Conservation (phyloP, 2,113 vertebrate species). For the Coregonus clupeaformis region DNA sequence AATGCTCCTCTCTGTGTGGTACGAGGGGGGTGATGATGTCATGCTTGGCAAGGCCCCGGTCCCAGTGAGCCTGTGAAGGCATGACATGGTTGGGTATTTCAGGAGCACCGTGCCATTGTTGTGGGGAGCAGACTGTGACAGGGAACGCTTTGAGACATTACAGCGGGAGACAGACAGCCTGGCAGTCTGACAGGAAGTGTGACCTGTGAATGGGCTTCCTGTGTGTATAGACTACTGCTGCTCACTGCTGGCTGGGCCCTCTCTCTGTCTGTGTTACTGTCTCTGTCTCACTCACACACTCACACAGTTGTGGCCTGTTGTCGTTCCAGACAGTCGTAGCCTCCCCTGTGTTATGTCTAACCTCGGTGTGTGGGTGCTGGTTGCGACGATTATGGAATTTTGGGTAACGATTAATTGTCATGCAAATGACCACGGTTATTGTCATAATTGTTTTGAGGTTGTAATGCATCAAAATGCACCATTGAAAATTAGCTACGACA, state of each 20-base stretch:
- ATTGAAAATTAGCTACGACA: too few species aligned
- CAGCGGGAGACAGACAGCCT: not conserved
- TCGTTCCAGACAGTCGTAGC: too few species aligned
- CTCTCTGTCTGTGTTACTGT: constrained; percentile 36
- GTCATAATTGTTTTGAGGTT: too few species aligned
- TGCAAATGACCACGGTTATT: too few species aligned
- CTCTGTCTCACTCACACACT: too few species aligned
- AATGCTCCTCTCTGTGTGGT: constrained; percentile 45
- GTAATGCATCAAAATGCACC: too few species aligned
- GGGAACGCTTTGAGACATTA: constrained; percentile 3
- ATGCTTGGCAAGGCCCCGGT: constrained; percentile 19
- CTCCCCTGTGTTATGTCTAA: too few species aligned
- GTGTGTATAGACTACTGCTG: constrained; percentile 42
- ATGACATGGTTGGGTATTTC: constrained; percentile 46
- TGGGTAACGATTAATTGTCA: too few species aligned
- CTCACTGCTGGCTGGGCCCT: constrained; percentile 42
- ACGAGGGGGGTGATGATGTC: constrained; percentile 12
- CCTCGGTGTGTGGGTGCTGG: too few species aligned
- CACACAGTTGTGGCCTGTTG: too few species aligned
- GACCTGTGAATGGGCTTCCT: constrained; percentile 1
- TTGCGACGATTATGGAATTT: too few species aligned
- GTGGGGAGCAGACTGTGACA: constrained; percentile 41
- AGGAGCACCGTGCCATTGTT: constrained; percentile 47
- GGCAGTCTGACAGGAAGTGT: not conserved
- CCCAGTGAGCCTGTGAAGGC: constrained; percentile 42